Base-by-base conservation (phyloP, 2,113 vertebrate genomes). In the Equus quagga region DNA sequence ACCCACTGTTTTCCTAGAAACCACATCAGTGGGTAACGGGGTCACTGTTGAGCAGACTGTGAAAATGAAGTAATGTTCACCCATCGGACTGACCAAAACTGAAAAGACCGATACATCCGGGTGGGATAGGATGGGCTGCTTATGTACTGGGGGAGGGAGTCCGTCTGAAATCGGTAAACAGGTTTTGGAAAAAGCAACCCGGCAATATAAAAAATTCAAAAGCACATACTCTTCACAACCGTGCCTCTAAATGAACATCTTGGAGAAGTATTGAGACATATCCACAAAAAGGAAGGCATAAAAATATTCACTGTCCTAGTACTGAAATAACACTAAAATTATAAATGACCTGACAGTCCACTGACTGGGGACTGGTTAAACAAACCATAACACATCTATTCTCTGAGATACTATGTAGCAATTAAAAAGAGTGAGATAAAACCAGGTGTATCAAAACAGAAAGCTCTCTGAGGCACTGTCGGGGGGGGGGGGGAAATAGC, bases 101-200 rank as follows among this genome's bases (percentile, higher is more conserved):
- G 26, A 88, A 60, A 81, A 60, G 28, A 70, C 0, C 46, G 8
- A 46, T 58, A 44, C 2, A 41, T 10, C 36, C 81, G 83, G 46
- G 46, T 17, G 31, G 62, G 62, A 46, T 36, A 67, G n/a, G 14
- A 65, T 8, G 21, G 31, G 31, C 44, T 69, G 21, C 54, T 49
- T 54, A 75, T 0, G 1, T 26, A 9, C 69, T 4, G 0, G 17
- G 11, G 54, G 60, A 91, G n/a, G 18, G 6, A 87, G 15, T 54
- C 58, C 31, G 44, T 6, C 15, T 44, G 70, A 93, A 91, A 93
- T 5, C 15, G 21, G 26, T 62, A 58, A n/a, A 41, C 6, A 17
- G 69, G 31, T 73, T 94, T 75, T 62, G 41, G 64, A 97, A 93
- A 87, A 94, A 91, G 28, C 64, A 73, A 93, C 17, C 8, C 21